Conservation (phyloP, 2,888 invertebrate species). For the Phrixothrix hirtus region DNA sequence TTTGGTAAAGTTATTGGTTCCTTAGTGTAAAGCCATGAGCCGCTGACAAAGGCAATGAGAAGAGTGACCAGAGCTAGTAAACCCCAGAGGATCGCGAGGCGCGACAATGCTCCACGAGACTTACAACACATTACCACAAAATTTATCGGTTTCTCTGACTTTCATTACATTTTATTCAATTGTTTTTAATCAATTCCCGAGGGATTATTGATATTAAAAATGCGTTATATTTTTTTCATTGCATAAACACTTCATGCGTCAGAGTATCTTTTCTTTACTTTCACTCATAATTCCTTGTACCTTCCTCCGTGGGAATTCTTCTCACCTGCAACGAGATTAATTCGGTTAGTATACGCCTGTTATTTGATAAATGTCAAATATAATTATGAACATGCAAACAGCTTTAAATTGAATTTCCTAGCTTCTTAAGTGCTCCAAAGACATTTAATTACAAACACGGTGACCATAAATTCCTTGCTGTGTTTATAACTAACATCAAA, state of each 20-base stretch:
- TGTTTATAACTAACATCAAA: neutral
- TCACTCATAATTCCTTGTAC: neutral
- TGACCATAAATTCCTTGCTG: neutral
- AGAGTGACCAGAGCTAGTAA: slow-evolving; percentile 55
- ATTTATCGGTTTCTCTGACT: slow-evolving; percentile 29
- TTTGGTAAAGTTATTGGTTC: slow-evolving; percentile 57
- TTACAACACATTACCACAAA: slow-evolving; percentile 51
- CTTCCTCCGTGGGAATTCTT: neutral
- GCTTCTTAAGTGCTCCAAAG: slow-evolving; percentile 3
- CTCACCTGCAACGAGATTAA: neutral
- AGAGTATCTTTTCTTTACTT: no score
- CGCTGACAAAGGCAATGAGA: slow-evolving; percentile 57
- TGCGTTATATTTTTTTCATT: no score
- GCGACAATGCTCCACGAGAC: slow-evolving; percentile 52
- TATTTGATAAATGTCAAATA: neutral
- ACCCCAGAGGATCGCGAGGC: slow-evolving; percentile 57
- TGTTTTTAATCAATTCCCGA: no score
- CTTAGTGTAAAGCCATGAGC: slow-evolving; percentile 58
- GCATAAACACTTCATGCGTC: no score
- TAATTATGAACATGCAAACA: neutral
- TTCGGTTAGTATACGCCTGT: neutral
- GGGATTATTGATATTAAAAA: no score
- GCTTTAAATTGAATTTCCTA: slow-evolving; percentile 3
- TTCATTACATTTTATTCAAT: slow-evolving; percentile 22
- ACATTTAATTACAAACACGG: slow-evolving; percentile 4